Evolutionary conservation across 2,113 vertebrate genomes (phyloP), one percentile per base, ranked within the genome.

Genomic region (Actenoides lindsayi): DNA sequence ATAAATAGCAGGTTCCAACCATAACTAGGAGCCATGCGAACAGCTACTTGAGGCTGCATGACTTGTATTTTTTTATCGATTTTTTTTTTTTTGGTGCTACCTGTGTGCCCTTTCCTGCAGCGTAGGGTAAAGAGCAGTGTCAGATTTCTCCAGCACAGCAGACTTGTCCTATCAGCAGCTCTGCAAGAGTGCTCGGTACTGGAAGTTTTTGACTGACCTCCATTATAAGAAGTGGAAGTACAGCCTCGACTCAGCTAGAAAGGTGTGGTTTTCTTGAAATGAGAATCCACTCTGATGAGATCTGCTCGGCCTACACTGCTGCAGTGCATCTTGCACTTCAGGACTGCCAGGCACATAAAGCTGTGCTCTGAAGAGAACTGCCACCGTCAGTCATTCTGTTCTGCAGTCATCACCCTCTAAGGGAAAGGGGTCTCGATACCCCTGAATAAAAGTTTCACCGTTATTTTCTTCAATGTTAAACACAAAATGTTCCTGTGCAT

Each of bases 21-120:
- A 1, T 28, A 93, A 62, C 46, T 33, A 48, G 11, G 37, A 76
- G 50, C 73, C 59, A 42, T 27, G 37, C 35, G 48, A 90, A 79
- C 1, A 3, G 62, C 50, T 27, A 12, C 28, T 33, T 57, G 42
- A 84, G 12, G 12, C 14, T 21, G 35, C 25, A 41, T 13, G 3
- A 2, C 10, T 20, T 53, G 28, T 11, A 7, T 46, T 46, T 42
- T 8, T 7, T 10, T 53, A 48, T 53, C 28, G 21, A 6, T 46
- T 46, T 41, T 17, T 7, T 7, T 17, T 71, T 78, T 42, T 53
- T 64, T 77, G 17, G 18, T 33, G 21, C 28, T 67, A 13, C 37
- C 31, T 0, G 0, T 8, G 13, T 11, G 8, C 10, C 10, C 39
- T 11, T 69, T 27, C 50, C 28, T 21, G 20, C 5, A 70, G 51